Base-by-base conservation (phyloP, 2,113 vertebrate species). In the Probosciger aterrimus region DNA sequence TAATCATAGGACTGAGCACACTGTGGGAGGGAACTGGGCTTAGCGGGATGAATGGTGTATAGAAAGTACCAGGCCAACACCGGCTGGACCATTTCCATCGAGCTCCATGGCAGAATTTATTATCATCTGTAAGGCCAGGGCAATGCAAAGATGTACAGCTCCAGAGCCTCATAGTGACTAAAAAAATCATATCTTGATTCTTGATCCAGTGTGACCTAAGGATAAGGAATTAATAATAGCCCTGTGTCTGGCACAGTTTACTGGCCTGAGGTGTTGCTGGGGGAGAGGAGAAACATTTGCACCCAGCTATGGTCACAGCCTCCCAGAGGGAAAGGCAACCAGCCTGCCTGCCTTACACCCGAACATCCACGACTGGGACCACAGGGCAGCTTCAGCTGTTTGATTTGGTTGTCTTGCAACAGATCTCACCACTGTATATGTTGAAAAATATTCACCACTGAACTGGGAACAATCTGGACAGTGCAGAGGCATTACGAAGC, bases 1-100 rank as follows among this genome's bases (percentile, higher is more conserved):
- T 35, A 83, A 81, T 83, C 86, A 79, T 53, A 92, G 83, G 63
- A 46, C 11, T 14, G 78, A 90, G 85, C 13, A 15, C 65, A 27
- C 80, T 65, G 88, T 88, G 71, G 92, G 87, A 94, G 87, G 73
- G 59, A 82, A 63, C 68, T 47, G 92, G 81, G 64, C 65, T 95
- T 60, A 67, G 95, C 4, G 2, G 85, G 91, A 81, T 47, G 90
- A 79, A 53, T 24, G 35, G 20, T 39, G 18, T 27, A 3, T 2
- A 37, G 28, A 62, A 64, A 53, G 62, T 2, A 3, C 9, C 85
- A 49, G 24, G 46, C 22, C 73, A 88, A 67, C 28, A 9, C 44
- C 25, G 43, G 27, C 65, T 55, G 77, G 39, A 50, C 30, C 24
- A 33, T 79, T 84, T 86, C 53, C 81, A 87, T 2, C 39, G 20